Evolutionary conservation across 2,888 invertebrate species (phyloP), one percentile per base, ranked within the genome.

Genomic region (Hymenopus coronatus): DNA sequence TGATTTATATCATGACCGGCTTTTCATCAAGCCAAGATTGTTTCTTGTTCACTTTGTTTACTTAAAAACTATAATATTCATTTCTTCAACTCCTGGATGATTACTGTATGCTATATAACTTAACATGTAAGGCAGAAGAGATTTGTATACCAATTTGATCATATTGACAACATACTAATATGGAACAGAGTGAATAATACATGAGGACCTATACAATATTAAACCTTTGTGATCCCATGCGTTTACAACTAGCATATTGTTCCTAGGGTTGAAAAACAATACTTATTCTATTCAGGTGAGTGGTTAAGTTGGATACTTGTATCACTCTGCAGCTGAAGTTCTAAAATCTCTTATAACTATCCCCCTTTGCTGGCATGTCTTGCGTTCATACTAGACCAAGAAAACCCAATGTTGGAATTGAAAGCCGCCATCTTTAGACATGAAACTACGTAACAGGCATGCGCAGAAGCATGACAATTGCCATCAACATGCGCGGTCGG

Each of bases 381-480:
- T 70, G 54, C 54, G 20, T 70, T 70, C 25, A 25, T 70, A 15
- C 54, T 70, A 70, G 20, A 70, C 15, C 20, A 70, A 25, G 54
- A 70, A 70, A 70, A 70, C 54, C 25, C 54, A 70, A 70, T 70
- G 54, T 25, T 70, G 86, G 86, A 86, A 86, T 30, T 81, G 81
- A 86, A 30, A 25, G 30, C 28, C 20, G 81, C 86, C 86, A 86
- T 86, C 86, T 86, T 86, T 86, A 86, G 86, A 86, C 86, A 85
- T 85, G 86, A 86, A 70, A 81, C 86, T 70, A 70, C 25, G 54
- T 70, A 20, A 20, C 54, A 70, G 70, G 70, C 86, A 70, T 86
- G 86, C 86, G 86, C 86, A 28, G 86, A 9, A 70, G 54, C 86
- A 86, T 86, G 86, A 86, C 86, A 86, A 86, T 81, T 86, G 86